Base-by-base conservation (phyloP, 2,888 invertebrate species). In the Geophilus truncorum region DNA sequence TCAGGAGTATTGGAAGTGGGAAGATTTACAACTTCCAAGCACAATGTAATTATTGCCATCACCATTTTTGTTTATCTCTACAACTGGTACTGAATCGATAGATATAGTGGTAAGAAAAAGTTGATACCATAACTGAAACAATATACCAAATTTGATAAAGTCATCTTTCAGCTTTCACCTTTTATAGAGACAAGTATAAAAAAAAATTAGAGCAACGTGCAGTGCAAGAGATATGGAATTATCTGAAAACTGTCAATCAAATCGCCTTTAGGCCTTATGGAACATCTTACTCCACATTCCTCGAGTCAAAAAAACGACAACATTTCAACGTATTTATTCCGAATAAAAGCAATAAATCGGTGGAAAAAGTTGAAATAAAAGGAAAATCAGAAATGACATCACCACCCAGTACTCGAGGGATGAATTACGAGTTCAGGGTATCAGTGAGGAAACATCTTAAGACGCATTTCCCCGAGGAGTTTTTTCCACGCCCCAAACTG, bases 131-230 rank as follows among this genome's bases (percentile, higher is more conserved):
- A n/a, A 70, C 0, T 70, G 70, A 70, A 70, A 70, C 70, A 70
- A 70, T 70, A 25, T 28, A 28, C 70, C 15, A 23, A 25, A 70
- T 70, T 70, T 70, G 70, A 70, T 70, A 70, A 28, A 28, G 28
- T 70, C 70, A 28, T 70, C 70, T 25, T 70, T 70, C 70, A 70
- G 1, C 28, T 70, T 70, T 12, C 9, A 9, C 3, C 18, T 3
- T 45, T n/a, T n/a, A 10, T n/a, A 40, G 4, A 40, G 40, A 40
- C 12, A 40, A 62, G 21, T 62, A 18, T 2, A 28, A 25, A 70
- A 70, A 70, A 70, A 70, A 70, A 28, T 70, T 70, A 51, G 1
- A 51, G 25, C 70, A 51, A 70, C 70, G 70, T 70, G 70, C 70
- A 12, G 25, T n/a, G 28, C 25, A 28, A 70, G 28, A 70, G 70